Conservation (phyloP, 1,140 invertebrate species). For the Bombus soroeensis region DNA sequence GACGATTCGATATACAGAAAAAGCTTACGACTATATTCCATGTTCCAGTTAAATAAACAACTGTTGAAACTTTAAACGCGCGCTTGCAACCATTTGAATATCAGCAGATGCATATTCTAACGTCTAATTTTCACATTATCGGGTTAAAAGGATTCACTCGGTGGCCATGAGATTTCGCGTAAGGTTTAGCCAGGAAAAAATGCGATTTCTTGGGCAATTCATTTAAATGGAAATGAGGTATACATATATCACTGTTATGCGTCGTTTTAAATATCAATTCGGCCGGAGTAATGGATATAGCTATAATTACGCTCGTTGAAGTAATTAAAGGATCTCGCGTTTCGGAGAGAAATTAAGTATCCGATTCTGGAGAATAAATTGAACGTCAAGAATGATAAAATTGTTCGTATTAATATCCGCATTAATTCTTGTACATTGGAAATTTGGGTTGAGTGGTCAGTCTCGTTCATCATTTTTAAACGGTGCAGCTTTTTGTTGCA, state of each 20-base stretch:
- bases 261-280: slow-evolving; percentile 25
- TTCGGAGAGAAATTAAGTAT: neutral
- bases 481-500: neutral
- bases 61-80: too few species aligned
- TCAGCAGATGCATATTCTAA: neutral
- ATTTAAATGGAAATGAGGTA: slow-evolving; percentile 30
- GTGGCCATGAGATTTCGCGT: neutral
- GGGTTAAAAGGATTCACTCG: neutral
- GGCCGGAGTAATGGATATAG: neutral
- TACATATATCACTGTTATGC: slow-evolving; percentile 9
- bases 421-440: neutral
- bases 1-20: too few species aligned
- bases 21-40: too few species aligned
- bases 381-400: slow-evolving; percentile 10
- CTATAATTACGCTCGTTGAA: neutral
- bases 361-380: neutral
- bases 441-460: neutral
- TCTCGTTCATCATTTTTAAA: neutral
- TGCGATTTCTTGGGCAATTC: neutral
- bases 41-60: neutral
- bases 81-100: neutral
- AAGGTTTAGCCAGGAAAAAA: neutral
- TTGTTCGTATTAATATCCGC: neutral
- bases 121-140: slow-evolving; percentile 10
- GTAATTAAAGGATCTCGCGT: neutral